Conservation (phyloP, 2,797 vertebrate genomes). For the Alauda arvensis region DNA sequence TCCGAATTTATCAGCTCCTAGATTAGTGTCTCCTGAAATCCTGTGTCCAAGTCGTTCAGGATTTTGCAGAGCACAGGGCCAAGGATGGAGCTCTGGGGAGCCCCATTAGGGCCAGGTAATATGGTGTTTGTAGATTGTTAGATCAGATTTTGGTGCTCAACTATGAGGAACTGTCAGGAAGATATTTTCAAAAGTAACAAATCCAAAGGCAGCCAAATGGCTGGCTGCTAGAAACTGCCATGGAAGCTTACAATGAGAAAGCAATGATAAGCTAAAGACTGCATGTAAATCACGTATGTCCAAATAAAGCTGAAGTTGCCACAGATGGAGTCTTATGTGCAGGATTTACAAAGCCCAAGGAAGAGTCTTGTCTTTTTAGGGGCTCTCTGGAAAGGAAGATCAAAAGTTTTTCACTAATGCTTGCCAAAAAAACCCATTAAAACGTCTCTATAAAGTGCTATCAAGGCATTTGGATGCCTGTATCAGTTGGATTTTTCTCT, state of each 20-base stretch:
- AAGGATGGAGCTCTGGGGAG: background rate
- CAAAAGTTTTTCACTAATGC: background rate
- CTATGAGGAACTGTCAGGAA: background rate
- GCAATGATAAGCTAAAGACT: background rate
- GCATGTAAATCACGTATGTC: background rate
- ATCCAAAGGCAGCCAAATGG: background rate
- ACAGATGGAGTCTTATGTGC: background rate
- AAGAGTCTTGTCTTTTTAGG: background rate
- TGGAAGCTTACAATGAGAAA: background rate
- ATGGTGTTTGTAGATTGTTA: background rate
- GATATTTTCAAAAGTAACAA: background rate
- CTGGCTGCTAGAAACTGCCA: background rate
- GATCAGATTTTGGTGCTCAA: background rate
- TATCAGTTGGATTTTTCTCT: background rate
- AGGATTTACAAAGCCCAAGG: background rate
- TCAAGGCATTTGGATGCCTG: background rate
- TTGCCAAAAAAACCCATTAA: background rate
- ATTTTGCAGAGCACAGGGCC: background rate
- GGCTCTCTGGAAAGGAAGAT: background rate
- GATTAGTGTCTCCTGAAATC: background rate
- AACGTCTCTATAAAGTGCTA: background rate
- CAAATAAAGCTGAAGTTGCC: background rate
- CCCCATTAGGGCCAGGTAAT: background rate
- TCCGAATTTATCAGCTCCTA: background rate
- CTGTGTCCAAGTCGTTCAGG: too few relatives aligned